Evolutionary conservation across 2,888 invertebrate species (phyloP).

Genomic region (Zootermopsis nevadensis): DNA sequence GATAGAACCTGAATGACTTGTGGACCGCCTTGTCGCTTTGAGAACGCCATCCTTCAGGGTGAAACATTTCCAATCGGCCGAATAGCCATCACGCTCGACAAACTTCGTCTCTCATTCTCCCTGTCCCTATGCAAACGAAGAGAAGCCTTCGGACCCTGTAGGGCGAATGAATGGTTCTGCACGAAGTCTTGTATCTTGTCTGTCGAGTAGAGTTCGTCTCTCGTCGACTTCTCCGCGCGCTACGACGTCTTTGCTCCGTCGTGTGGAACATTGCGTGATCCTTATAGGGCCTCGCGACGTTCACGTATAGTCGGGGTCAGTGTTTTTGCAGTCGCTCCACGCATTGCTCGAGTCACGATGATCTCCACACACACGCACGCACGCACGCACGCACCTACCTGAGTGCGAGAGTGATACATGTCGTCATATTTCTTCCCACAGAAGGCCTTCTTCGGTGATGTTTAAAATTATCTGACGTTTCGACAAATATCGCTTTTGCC

Average conservation of each 20-base stretch:
- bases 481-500: no score
- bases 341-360: background rate
- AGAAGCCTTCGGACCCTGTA: no score
- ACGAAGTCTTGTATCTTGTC: background rate
- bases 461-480: no score
- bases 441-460: no score
- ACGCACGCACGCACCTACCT: background rate
- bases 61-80: no score
- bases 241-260: background rate
- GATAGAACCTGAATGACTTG: no score
- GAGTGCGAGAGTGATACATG: background rate
- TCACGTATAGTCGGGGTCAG: background rate
- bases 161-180: background rate
- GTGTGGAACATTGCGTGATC: slow-evolving; percentile 15
- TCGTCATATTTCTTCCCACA: background rate
- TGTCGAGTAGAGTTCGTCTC: background rate
- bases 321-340: background rate
- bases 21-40: no score
- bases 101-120: no score
- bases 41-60: no score
- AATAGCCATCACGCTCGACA: no score
- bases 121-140: no score
- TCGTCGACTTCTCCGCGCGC: background rate
- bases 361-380: no score
- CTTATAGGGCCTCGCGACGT: background rate